Conservation (phyloP, 53 echinoderm and acorn worm genomes). For the Apostichopus leukothele region DNA sequence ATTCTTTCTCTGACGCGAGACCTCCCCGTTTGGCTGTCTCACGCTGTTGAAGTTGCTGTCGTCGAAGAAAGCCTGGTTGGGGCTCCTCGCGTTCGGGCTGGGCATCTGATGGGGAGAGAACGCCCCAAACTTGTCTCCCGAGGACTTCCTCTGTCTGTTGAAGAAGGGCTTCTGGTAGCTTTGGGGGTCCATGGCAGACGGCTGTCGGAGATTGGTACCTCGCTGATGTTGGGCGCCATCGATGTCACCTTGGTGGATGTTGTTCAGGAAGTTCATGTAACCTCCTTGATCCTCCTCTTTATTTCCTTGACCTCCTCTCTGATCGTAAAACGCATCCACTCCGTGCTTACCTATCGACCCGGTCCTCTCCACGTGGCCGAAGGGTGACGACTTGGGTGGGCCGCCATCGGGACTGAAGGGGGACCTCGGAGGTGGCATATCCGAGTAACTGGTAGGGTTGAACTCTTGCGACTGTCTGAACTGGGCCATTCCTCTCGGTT, state of each 20-base stretch:
- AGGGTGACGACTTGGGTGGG: neutral
- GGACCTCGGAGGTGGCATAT: neutral
- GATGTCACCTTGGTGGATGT: slow-evolving; percentile 14
- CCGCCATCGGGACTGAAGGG: neutral
- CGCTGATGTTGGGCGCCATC: neutral
- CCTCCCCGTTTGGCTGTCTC: neutral
- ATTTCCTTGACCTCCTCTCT: slow-evolving; percentile 7
- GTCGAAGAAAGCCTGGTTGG: slow-evolving; percentile 18
- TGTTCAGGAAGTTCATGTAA: slow-evolving; percentile 30
- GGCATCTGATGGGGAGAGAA: slow-evolving; percentile 20
- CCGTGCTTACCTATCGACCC: slow-evolving; percentile 21
- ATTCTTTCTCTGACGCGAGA: slow-evolving; percentile 43
- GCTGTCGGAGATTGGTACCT: slow-evolving; percentile 1
- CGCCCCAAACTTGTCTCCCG: slow-evolving; percentile 8
- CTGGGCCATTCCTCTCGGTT: slow-evolving; percentile 15
- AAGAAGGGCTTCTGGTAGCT: slow-evolving; percentile 12
- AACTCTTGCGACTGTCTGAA: slow-evolving; percentile 25
- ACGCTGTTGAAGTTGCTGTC: neutral
- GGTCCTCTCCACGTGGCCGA: slow-evolving; percentile 6
- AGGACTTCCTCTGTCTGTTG: slow-evolving; percentile 27
- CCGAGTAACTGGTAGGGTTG: slow-evolving; percentile 1
- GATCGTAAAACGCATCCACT: slow-evolving; percentile 31
- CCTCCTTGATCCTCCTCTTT: slow-evolving; percentile 14
- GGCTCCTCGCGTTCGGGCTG: slow-evolving; percentile 21
- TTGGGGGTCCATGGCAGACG: neutral